Base-by-base conservation (phyloP, 2,113 vertebrate genomes). In the Theropithecus gelada region DNA sequence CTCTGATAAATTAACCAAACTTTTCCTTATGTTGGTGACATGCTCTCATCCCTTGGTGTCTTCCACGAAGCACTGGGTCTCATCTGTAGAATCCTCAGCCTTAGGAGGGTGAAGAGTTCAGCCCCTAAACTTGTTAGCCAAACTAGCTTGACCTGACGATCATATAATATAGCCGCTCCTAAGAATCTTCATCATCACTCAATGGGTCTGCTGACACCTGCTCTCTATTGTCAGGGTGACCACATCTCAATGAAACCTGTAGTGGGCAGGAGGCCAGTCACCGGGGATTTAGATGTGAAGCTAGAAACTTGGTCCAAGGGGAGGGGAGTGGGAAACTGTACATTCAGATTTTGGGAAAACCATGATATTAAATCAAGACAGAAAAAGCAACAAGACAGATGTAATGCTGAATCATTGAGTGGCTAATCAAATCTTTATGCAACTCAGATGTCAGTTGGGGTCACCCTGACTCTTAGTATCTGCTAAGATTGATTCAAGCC, bases 281-380 rank as follows among this genome's bases (percentile, higher is more conserved):
- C 30, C 48, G 40, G 45, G 32, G 20, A 93, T 93, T 82, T 40
- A 88, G 72, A 75, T 48, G 70, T 80, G 61, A 93, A 91, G 55
- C 61, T 93, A 64, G 40, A 48, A 92, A 87, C 72, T 87, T 84
- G n/a, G 11, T 75, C 10, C 45, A 88, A 90, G 57, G 92, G 50
- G 85, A 7, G 52, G 17, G 52, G 6, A 18, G 6, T 0, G 52
- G 5, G 6, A 81, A 87, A 43, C 7, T 22, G 68, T 43, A 45
- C 61, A 90, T 22, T 61, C 80, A 38, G 38, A 43, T 72, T 94
- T 88, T 32, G 52, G 43, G 32, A 48, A 96, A 94, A 94, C 22
- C 27, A 14, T 86, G 78, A 93, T 90, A 40, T 32, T 75, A 92
- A 91, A 78, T 81, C 55, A 89, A 97, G 35, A 79, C 38, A 87